These are phyloP conservation scores for Cecidostiba fungosa DNA, from an alignment of 2,888 invertebrate genomes.

Conservation along the genomic window DNA sequence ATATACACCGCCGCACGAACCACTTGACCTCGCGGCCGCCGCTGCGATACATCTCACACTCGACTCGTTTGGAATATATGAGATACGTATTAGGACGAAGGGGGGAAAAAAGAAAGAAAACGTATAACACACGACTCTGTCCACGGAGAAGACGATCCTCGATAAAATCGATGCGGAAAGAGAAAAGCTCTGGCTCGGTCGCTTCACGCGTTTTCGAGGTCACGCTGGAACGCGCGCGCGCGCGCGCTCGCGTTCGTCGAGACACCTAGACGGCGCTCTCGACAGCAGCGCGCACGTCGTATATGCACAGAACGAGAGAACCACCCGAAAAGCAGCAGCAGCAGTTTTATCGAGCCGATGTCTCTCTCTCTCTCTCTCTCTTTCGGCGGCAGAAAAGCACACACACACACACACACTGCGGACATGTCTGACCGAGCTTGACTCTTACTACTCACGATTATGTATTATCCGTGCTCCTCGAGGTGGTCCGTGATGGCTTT, in stretches of 20 bases:
- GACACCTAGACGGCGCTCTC: neutral
- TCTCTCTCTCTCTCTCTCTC: no score
- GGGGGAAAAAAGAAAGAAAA: neutral
- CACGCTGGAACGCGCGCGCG: constrained; percentile 39
- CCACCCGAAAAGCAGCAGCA: neutral
- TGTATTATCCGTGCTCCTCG: constrained; percentile 2
- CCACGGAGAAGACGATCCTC: constrained; percentile 41
- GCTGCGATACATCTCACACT: constrained; percentile 40
- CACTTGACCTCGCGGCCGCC: constrained; percentile 40
- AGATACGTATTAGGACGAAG: neutral
- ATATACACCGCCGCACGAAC: neutral
- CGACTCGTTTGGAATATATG: neutral
- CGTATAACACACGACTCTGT: neutral
- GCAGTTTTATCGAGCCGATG: neutral
- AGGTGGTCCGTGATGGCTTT: neutral
- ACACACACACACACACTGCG: neutral
- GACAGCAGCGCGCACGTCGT: neutral
- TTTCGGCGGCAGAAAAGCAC: neutral
- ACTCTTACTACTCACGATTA: constrained; percentile 48
- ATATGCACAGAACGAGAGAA: neutral
- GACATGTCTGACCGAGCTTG: constrained; percentile 18
- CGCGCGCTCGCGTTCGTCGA: neutral
- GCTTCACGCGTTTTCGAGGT: constrained; percentile 56
- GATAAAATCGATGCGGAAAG: constrained; percentile 53
- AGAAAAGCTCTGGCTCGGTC: constrained; percentile 28